These are phyloP conservation scores for Heliconius himera DNA, from an alignment of 1,140 invertebrate species.

Conservation along the genomic window DNA sequence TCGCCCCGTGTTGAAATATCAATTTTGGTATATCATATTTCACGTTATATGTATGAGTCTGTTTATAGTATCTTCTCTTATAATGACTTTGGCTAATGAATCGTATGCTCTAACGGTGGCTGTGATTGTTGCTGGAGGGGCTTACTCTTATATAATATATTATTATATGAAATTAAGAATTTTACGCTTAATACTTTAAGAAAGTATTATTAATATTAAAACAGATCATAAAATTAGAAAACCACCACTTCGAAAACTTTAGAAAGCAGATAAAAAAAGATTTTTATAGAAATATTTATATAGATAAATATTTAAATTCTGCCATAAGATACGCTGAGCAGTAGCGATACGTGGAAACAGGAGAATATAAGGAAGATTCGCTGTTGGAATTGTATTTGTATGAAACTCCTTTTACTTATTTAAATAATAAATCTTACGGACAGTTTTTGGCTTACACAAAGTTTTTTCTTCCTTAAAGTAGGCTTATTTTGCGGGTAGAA, in stretches of 20 bases:
- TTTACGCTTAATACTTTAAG: constrained; percentile 39
- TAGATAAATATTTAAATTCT: not conserved
- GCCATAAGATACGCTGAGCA: not conserved
- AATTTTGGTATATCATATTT: constrained; percentile 55
- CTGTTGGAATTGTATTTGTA: not conserved
- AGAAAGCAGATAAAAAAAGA: not conserved
- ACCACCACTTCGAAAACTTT: not conserved
- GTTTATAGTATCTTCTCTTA: constrained; percentile 47
- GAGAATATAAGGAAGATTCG: not conserved
- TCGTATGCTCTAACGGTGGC: constrained; percentile 40
- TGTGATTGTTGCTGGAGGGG: constrained; percentile 35
- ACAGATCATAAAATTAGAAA: constrained; percentile 1
- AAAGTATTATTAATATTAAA: constrained; percentile 26
- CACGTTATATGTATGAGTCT: constrained; percentile 51
- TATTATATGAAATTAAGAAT: constrained; percentile 43
- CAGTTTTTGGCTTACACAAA: constrained; percentile 1
- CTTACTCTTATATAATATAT: constrained; percentile 50
- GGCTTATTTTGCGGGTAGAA: constrained; percentile 40
- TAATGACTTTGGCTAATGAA: constrained; percentile 53
- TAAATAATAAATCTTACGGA: constrained; percentile 7
- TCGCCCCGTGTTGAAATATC: constrained; percentile 49
- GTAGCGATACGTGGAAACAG: not conserved
- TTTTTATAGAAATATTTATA: not conserved
- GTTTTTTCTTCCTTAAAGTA: constrained; percentile 13
- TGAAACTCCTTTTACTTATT: not conserved